Conservation (phyloP, 2,888 invertebrate species). For the Steromphala cineraria region DNA sequence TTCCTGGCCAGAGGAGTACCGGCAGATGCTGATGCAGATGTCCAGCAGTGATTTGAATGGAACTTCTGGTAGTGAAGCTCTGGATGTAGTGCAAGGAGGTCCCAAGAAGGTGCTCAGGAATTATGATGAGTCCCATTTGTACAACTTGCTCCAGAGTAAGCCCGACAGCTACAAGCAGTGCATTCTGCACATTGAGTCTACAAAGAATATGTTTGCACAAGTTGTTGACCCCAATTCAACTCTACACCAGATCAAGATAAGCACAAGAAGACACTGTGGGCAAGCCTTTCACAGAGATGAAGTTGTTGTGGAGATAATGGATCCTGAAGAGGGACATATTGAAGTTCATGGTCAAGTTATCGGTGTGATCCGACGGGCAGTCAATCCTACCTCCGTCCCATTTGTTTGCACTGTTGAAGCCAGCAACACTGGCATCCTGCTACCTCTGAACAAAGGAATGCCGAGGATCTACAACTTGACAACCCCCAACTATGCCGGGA, state of each 20-base stretch:
- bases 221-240: not conserved
- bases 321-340: slow-evolving; percentile 13
- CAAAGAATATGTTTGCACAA: not conserved
- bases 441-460: slow-evolving; percentile 62
- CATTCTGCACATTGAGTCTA: slow-evolving; percentile 43
- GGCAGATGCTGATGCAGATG: slow-evolving; percentile 8
- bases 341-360: slow-evolving; percentile 56
- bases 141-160: slow-evolving; percentile 43
- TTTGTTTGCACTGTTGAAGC: slow-evolving; percentile 67
- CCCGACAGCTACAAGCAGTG: slow-evolving; percentile 59
- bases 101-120: slow-evolving; percentile 19
- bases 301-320: slow-evolving; percentile 64
- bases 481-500: slow-evolving; percentile 36
- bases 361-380: slow-evolving; percentile 59
- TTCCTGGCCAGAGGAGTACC: slow-evolving; percentile 9
- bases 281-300: slow-evolving; percentile 65
- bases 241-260: slow-evolving; percentile 41
- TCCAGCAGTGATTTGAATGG: not conserved
- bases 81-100: not conserved
- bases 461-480: slow-evolving; percentile 62
- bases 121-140: slow-evolving; percentile 39
- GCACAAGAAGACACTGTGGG: slow-evolving; percentile 52
- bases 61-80: not conserved
- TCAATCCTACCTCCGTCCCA: slow-evolving; percentile 52
- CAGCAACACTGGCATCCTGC: slow-evolving; percentile 61